These are phyloP conservation scores for Dryas iulia DNA, from an alignment of 1,140 invertebrate species.

Conservation along the genomic window DNA sequence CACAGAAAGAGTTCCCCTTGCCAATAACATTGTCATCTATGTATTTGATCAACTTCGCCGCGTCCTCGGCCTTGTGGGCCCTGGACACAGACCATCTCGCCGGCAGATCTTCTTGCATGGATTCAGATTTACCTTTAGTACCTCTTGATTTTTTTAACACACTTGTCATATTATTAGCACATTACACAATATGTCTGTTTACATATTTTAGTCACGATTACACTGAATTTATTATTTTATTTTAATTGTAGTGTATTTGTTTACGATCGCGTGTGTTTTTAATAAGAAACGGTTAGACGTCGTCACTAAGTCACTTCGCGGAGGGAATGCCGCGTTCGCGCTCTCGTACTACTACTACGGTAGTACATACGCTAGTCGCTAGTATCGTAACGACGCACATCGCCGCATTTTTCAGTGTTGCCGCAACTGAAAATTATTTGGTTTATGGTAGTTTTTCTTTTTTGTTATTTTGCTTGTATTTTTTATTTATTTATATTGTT, in stretches of 20 bases:
- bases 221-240: constrained; percentile 17
- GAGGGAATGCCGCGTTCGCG: constrained; percentile 26
- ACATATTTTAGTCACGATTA: constrained; percentile 32
- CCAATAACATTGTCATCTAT: constrained; percentile 91
- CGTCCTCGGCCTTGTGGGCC: constrained; percentile 83
- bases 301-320: constrained; percentile 21
- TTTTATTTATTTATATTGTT: no score
- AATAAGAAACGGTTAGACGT: constrained; percentile 8
- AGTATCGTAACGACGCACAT: constrained; percentile 30
- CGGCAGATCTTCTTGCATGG: constrained; percentile 76
- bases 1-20: constrained; percentile 87
- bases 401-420: constrained; percentile 34
- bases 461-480: not conserved
- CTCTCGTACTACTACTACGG: constrained; percentile 27
- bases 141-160: constrained; percentile 75
- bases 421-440: constrained; percentile 19
- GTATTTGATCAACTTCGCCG: constrained; percentile 86
- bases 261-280: not conserved
- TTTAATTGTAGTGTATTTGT: not conserved
- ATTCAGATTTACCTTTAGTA: constrained; percentile 75
- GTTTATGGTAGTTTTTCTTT: constrained; percentile 26
- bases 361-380: constrained; percentile 19
- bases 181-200: constrained; percentile 50
- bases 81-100: constrained; percentile 59
- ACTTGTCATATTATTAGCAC: constrained; percentile 74